Evolutionary conservation across 2,888 invertebrate genomes (phyloP).

Genomic region (Cryptocephalus moraei): DNA sequence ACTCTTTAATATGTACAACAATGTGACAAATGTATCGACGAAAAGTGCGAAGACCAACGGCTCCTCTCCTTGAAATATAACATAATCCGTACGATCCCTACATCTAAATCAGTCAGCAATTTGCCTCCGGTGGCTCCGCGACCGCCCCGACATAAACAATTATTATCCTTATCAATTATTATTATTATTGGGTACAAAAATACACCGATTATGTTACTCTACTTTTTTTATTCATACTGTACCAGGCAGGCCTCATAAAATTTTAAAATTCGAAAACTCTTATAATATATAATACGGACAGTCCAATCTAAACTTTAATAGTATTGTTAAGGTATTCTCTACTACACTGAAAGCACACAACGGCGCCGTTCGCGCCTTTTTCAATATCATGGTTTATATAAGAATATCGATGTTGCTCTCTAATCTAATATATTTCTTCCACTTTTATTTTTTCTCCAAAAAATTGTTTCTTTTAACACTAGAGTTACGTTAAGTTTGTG

Average conservation of each 20-base stretch:
- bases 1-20: conserved; percentile 8
- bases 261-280: conserved; percentile 41
- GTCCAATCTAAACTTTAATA: conserved; percentile 38
- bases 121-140: conserved; percentile 23
- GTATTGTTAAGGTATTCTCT: conserved; percentile 28
- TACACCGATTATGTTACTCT: conserved; percentile 38
- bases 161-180: conserved; percentile 11
- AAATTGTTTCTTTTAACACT: conserved; percentile 31
- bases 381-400: conserved; percentile 32
- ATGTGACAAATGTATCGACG: background rate
- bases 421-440: conserved; percentile 24
- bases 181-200: conserved; percentile 36
- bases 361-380: conserved; percentile 21
- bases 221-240: conserved; percentile 35
- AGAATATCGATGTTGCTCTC: conserved; percentile 38
- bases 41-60: conserved; percentile 8
- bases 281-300: conserved; percentile 36
- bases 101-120: conserved; percentile 37
- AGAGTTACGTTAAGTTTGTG: conserved; percentile 32
- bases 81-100: conserved; percentile 28
- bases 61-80: conserved; percentile 26
- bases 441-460: conserved; percentile 18
- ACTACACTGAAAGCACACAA: conserved; percentile 41
- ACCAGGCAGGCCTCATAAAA: conserved; percentile 41
- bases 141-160: conserved; percentile 30